phyloP scores from a whole-genome alignment of 2,113 vertebrate species.

The Pseudorectes ferrugineus region DNA sequence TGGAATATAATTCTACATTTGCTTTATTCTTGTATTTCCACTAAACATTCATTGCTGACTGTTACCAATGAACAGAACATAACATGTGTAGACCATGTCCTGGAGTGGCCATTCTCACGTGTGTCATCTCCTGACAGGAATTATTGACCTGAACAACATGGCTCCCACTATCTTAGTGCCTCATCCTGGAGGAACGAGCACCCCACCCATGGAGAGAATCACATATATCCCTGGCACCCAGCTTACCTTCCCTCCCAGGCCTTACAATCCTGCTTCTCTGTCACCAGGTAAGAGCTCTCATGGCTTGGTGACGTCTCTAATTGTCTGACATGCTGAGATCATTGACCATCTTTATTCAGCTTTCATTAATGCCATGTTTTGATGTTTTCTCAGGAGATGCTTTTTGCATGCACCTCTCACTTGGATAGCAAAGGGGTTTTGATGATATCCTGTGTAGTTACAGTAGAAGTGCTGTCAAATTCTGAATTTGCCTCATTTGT shows the following conservation, averaged over 20 bases:
- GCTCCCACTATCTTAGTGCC: conserved; percentile 97
- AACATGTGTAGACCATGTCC: background rate
- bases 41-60: background rate
- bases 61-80: background rate
- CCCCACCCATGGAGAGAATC: conserved; percentile 96
- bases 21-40: background rate
- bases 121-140: conserved; percentile 84
- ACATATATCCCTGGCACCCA: conserved; percentile 94
- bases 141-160: conserved; percentile 99
- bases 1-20: background rate
- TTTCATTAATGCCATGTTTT: background rate
- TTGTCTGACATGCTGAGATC: background rate
- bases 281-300: conserved; percentile 85
- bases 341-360: background rate
- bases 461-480: background rate
- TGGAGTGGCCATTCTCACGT: background rate
- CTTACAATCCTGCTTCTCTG: conserved; percentile 93
- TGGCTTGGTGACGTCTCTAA: background rate
- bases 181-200: conserved; percentile 93
- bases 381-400: background rate
- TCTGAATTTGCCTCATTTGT: background rate
- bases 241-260: conserved; percentile 90
- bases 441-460: background rate
- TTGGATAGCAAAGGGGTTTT: background rate
- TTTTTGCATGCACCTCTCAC: background rate